These are phyloP conservation scores for Phrynosoma blainvillii DNA, from an alignment of 2,113 vertebrate genomes.

Conservation along the genomic window DNA sequence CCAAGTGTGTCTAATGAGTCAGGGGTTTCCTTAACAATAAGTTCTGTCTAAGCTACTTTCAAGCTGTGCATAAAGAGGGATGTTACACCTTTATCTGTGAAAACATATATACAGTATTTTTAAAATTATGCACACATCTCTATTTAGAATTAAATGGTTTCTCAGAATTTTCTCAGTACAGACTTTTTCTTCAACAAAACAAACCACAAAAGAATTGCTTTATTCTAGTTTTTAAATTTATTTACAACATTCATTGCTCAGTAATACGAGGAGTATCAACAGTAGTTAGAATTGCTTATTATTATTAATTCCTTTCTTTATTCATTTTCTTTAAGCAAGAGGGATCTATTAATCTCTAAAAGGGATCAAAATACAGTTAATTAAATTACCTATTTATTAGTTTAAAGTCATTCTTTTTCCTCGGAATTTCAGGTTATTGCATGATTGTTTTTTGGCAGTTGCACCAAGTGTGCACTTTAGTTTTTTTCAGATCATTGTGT, in stretches of 20 bases:
- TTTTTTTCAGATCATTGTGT: conserved; percentile 23
- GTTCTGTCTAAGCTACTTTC: no score
- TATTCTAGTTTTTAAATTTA: background rate
- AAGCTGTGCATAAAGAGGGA: no score
- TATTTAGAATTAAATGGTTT: background rate
- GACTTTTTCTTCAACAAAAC: background rate
- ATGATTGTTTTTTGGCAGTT: background rate
- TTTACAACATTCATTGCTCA: background rate
- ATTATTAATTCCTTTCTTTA: background rate
- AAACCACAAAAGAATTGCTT: background rate
- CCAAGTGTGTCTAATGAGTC: no score
- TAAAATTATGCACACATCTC: background rate
- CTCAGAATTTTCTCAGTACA: background rate
- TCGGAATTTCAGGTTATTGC: background rate
- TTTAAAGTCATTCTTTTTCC: background rate
- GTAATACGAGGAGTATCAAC: background rate
- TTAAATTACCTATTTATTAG: background rate
- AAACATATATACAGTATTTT: background rate
- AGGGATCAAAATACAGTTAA: background rate
- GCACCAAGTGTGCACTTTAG: background rate
- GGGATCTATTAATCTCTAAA: background rate
- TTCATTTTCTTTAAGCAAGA: background rate
- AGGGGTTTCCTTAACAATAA: no score
- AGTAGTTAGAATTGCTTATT: background rate
- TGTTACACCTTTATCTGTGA: background rate